A percentile compares a stretch with the other conserved stretches of the same genome.
Conservation (phyloP, 2,888 invertebrate genomes). For the Ophonus ardosiacus region DNA sequence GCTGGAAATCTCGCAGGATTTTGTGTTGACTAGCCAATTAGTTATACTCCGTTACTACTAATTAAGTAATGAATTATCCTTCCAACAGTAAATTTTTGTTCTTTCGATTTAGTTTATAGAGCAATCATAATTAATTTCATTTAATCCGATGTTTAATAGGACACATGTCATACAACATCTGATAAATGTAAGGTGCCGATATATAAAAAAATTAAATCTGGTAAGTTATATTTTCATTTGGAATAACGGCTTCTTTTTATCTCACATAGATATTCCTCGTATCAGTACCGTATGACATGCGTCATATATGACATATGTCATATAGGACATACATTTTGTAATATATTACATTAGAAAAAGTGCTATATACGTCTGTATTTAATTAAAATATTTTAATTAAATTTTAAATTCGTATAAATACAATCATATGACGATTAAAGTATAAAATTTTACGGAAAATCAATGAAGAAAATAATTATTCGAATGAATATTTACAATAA, state of each 20-base stretch:
- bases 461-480: too few relatives aligned
- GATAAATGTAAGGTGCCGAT: conserved; percentile 21
- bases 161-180: background rate
- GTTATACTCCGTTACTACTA: background rate
- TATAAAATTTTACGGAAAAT: too few relatives aligned
- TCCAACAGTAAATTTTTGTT: background rate
- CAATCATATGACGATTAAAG: background rate
- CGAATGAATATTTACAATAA: too few relatives aligned
- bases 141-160: background rate
- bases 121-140: background rate
- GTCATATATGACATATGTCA: conserved; percentile 12
- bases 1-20: background rate
- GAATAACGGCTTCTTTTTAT: conserved; percentile 2
- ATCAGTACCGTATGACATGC: conserved; percentile 7
- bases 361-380: background rate
- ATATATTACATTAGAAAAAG: conserved; percentile 6
- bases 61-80: background rate
- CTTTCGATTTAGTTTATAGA: background rate
- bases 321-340: conserved; percentile 6
- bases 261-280: background rate
- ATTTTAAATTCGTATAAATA: background rate
- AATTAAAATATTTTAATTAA: background rate
- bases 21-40: background rate
- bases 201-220: background rate
- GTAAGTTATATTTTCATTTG: background rate